Evolutionary conservation across 2,797 vertebrate genomes (phyloP).

Genomic region (Anableps anableps): DNA sequence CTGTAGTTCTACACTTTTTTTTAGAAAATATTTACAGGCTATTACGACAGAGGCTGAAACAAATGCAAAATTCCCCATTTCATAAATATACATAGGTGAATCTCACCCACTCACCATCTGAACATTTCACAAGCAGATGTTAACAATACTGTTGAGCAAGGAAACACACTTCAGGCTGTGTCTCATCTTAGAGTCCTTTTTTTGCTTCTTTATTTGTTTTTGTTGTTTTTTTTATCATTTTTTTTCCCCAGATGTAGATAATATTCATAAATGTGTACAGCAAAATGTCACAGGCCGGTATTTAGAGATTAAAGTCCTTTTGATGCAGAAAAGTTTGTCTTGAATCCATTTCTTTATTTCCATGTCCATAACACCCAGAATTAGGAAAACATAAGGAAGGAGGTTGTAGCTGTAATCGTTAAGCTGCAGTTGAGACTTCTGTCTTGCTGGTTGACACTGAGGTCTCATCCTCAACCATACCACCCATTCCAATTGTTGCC

Average conservation of each 20-base stretch:
- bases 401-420: constrained; percentile 43
- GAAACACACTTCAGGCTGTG: constrained; percentile 22
- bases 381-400: constrained; percentile 21
- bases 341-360: constrained; percentile 24
- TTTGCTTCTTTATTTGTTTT: not conserved
- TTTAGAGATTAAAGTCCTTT: constrained; percentile 25
- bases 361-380: constrained; percentile 19
- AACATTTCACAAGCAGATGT: constrained; percentile 25
- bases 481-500: constrained; percentile 83
- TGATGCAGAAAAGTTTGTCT: constrained; percentile 14
- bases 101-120: constrained; percentile 29
- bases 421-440: constrained; percentile 79
- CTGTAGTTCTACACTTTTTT: constrained; percentile 31
- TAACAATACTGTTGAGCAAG: constrained; percentile 5
- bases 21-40: constrained; percentile 67
- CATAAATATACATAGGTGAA: constrained; percentile 47
- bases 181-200: constrained; percentile 22
- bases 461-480: constrained; percentile 82
- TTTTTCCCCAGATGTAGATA: not conserved
- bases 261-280: constrained; percentile 1
- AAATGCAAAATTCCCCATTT: constrained; percentile 29
- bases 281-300: constrained; percentile 7
- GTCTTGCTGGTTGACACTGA: constrained; percentile 85
- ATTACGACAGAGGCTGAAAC: constrained; percentile 44
- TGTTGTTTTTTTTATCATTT: not conserved